Base-by-base conservation (phyloP, 2,113 vertebrate genomes). In the Zootoca vivipara region DNA sequence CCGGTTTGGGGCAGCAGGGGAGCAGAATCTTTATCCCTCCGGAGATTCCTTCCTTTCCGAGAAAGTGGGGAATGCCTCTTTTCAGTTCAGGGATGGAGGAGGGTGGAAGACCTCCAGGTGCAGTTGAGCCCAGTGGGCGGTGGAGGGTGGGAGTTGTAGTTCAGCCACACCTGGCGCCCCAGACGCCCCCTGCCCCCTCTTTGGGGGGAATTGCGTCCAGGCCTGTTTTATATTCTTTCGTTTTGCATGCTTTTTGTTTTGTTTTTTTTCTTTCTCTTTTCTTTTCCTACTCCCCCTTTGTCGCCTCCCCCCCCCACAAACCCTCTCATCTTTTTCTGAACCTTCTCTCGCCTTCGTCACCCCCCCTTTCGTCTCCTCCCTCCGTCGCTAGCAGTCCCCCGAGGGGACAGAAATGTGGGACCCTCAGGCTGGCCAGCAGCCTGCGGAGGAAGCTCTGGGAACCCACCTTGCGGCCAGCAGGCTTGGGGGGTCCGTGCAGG, bases 401-500 rank as follows among this genome's bases (percentile, higher is more conserved):
- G 98, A 98, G 95, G 97, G 97, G 96, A 97, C 97, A 96, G 97
- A 98, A 96, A 94, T 94, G 74, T 96, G 98, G 96, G 98, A 98
- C 96, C 97, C 97, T 95, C 98, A 97, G 96, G 97, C 97, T 96
- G 96, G 97, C 96, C 94, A 90, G 92, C 94, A 97, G 96, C 98
- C 98, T 96, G 97, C 95, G 97, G 97, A 97, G 97, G 97, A 98
- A 96, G 96, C 97, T 93, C 93, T 98, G 97, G 98, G 97, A 97
- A 97, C 98, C 92, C 97, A 97, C 94, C 97, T 98, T 94, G 98
- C 98, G 91, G 96, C 97, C 97, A 97, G 97, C 96, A 97, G 97
- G 97, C 97, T 98, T 94, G 97, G 97, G 97, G 98, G 98, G 96
- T 98, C 98, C 93, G 97, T 98, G 67, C 98, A 98, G 98, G 98